phyloP scores from a whole-genome alignment of 37 sponge, comb jelly and placozoan species.

The Hormiphora californensis region DNA sequence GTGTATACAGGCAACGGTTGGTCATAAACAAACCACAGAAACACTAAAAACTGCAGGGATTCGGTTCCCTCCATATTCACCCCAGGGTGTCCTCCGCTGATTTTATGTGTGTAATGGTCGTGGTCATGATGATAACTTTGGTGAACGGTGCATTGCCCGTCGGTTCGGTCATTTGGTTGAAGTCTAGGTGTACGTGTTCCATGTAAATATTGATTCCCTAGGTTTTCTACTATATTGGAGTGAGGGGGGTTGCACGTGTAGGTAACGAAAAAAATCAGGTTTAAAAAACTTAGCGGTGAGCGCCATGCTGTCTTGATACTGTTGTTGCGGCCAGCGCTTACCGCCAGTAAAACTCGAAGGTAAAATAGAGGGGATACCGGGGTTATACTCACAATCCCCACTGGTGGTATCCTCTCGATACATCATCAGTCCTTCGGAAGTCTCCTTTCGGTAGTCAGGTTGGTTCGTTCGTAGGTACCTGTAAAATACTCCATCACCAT shows the following conservation, averaged over 20 bases:
- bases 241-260: slow-evolving; percentile 62
- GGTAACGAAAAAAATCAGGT: slow-evolving; percentile 62
- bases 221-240: slow-evolving; percentile 57
- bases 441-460: slow-evolving; percentile 26
- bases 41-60: too few species aligned
- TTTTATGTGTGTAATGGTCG: too few species aligned
- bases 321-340: slow-evolving; percentile 61
- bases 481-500: too few species aligned
- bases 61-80: too few species aligned
- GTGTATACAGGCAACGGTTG: too few species aligned
- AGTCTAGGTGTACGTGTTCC: too few species aligned
- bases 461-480: slow-evolving; percentile 58
- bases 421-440: too few species aligned
- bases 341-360: slow-evolving; percentile 64
- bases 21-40: too few species aligned
- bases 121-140: too few species aligned
- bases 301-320: slow-evolving; percentile 64
- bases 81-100: too few species aligned
- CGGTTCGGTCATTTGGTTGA: slow-evolving; percentile 56
- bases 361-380: slow-evolving; percentile 61
- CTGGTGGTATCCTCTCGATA: not conserved
- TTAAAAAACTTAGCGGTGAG: slow-evolving; percentile 56
- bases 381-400: slow-evolving; percentile 58
- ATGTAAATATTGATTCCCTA: too few species aligned
- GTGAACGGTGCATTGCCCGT: too few species aligned